Conservation (phyloP, 2,888 invertebrate genomes). For the Apamea crenata region DNA sequence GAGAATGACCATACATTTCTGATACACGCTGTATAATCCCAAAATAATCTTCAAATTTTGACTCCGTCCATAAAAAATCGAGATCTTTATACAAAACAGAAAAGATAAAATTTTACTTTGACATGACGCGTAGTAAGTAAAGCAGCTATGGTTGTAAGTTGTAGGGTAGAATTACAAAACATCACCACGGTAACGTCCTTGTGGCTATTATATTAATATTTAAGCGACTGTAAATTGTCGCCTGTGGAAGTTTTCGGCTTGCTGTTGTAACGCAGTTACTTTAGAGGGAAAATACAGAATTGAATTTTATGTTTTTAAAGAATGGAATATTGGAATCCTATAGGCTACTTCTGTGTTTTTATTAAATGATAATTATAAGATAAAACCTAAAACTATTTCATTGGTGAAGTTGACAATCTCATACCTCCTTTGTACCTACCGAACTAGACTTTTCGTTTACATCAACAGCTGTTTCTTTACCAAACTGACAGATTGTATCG, state of each 20-base stretch:
- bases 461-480: not conserved
- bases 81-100: not conserved
- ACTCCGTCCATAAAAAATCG: not conserved
- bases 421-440: not conserved
- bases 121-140: no score
- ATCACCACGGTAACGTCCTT: conserved; percentile 43
- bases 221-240: conserved; percentile 38
- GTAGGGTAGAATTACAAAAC: conserved; percentile 13
- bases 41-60: no score
- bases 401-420: not conserved
- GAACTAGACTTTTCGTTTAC: not conserved
- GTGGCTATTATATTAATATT: conserved; percentile 51
- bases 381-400: not conserved
- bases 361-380: no score
- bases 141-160: conserved; percentile 9
- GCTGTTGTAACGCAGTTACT: not conserved
- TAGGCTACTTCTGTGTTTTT: not conserved
- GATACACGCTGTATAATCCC: not conserved
- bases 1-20: not conserved
- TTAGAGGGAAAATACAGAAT: not conserved
- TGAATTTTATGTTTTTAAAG: not conserved
- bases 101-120: not conserved
- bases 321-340: not conserved
- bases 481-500: not conserved
- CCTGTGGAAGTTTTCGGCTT: conserved; percentile 9